phyloP scores from a whole-genome alignment of 2,113 vertebrate genomes.

The Acrocephalus kingi region DNA sequence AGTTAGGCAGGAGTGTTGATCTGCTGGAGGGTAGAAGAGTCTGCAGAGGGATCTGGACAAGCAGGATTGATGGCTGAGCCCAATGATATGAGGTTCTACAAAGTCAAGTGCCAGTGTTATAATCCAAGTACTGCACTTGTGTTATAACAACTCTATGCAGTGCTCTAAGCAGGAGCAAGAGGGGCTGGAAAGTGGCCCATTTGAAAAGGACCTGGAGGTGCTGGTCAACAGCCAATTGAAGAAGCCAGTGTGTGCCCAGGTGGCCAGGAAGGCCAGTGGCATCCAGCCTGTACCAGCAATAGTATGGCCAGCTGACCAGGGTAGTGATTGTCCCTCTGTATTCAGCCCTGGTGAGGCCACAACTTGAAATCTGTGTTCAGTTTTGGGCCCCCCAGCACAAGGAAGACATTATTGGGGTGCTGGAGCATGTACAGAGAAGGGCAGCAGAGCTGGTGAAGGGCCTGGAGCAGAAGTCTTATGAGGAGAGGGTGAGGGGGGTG shows the following conservation, averaged over 20 bases:
- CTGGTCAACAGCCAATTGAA: not conserved
- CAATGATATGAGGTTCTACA: not conserved
- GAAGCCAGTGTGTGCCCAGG: not conserved
- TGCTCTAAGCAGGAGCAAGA: fast-evolving
- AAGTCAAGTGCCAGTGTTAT: too few relatives aligned
- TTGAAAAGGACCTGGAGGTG: not conserved
- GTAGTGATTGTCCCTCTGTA: not conserved
- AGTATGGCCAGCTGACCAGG: not conserved
- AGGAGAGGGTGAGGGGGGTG: not conserved
- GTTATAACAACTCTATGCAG: not conserved
- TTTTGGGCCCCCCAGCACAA: not conserved
- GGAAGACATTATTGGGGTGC: not conserved
- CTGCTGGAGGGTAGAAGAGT: not conserved
- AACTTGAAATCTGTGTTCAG: not conserved
- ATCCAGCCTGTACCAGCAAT: not conserved
- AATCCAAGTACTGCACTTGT: too few relatives aligned
- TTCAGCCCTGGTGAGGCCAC: not conserved
- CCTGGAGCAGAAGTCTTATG: not conserved
- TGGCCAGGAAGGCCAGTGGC: not conserved
- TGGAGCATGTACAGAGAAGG: not conserved
- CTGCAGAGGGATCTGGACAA: not conserved
- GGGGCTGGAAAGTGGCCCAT: not conserved
- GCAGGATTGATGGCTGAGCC: not conserved
- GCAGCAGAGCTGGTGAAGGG: not conserved
- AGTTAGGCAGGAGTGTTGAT: not conserved